Percentiles rank a stretch among this genome's conserved stretches.
phyloP scores from a whole-genome alignment of 2,888 invertebrate species.

The Cataglyphis livida region DNA sequence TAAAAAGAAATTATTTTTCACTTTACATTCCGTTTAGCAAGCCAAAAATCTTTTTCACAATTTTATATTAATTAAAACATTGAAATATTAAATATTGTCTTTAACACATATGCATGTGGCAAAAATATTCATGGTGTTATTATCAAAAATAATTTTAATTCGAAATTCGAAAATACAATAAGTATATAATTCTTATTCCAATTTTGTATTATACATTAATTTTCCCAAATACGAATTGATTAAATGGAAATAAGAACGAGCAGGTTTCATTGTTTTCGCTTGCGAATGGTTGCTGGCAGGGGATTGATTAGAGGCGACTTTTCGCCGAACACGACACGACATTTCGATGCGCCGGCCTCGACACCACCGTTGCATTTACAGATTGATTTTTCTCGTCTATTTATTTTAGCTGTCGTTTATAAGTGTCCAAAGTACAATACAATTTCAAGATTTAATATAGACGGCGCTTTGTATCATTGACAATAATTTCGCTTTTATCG shows the following conservation, averaged over 20 bases:
- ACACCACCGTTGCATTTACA: slow-evolving; percentile 16
- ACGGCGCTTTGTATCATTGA: not conserved
- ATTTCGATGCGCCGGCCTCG: slow-evolving; percentile 28
- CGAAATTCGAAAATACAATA: not conserved
- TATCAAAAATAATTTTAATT: slow-evolving; percentile 8
- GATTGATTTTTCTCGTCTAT: slow-evolving; percentile 23
- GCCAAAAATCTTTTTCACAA: not conserved
- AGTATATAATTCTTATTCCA: not conserved
- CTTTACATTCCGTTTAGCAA: not conserved
- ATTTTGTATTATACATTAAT: not conserved
- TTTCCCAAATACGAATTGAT: slow-evolving; percentile 4
- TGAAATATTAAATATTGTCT: not conserved
- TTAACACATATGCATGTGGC: not conserved
- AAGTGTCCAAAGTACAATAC: slow-evolving; percentile 1
- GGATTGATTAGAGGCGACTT: slow-evolving; percentile 23
- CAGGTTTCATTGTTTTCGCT: not conserved
- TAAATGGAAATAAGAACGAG: not conserved
- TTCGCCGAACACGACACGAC: slow-evolving; percentile 36
- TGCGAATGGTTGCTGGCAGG: slow-evolving; percentile 26
- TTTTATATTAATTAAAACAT: slow-evolving; percentile 7
- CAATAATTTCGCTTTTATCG: not conserved
- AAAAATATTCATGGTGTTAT: not conserved
- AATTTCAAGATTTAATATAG: slow-evolving; percentile 17
- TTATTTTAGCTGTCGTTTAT: not conserved
- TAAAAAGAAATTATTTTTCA: not conserved